Conservation (phyloP, 1,140 invertebrate genomes). For the Sarcophaga bullata region DNA sequence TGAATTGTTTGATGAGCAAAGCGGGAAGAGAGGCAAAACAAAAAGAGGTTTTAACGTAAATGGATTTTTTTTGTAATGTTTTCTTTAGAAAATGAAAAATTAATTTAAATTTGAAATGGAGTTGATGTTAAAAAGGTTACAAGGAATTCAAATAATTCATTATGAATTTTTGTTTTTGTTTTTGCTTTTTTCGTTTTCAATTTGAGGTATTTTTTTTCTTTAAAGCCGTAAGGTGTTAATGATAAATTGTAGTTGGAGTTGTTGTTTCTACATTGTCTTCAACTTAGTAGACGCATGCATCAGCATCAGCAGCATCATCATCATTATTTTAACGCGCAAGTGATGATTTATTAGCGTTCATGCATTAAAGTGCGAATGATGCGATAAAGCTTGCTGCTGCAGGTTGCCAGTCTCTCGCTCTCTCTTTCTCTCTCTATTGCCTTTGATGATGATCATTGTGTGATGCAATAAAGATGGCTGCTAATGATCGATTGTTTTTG, state of each 20-base stretch:
- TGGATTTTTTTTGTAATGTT: too few species aligned
- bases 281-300: neutral
- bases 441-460: neutral
- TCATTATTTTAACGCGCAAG: conserved; percentile 15
- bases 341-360: conserved; percentile 36
- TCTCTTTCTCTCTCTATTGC: too few species aligned
- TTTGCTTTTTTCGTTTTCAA: neutral
- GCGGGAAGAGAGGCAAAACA: too few species aligned
- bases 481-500: conserved; percentile 1
- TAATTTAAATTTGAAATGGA: neutral
- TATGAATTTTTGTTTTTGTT: neutral
- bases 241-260: conserved; percentile 12
- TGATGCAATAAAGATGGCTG: neutral
- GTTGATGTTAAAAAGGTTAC: neutral
- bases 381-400: neutral
- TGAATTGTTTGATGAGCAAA: too few species aligned
- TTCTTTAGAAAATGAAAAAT: neutral
- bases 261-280: neutral
- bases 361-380: conserved; percentile 32
- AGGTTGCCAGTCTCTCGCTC: neutral
- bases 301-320: neutral
- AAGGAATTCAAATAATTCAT: neutral
- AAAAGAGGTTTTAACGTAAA: too few species aligned
- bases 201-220: neutral
- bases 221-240: conserved; percentile 2